Percentiles rank a stretch among this genome's conserved stretches.
These are phyloP conservation scores for Ormyrus thymus DNA, from an alignment of 2,888 invertebrate genomes.

Conservation along the genomic window DNA sequence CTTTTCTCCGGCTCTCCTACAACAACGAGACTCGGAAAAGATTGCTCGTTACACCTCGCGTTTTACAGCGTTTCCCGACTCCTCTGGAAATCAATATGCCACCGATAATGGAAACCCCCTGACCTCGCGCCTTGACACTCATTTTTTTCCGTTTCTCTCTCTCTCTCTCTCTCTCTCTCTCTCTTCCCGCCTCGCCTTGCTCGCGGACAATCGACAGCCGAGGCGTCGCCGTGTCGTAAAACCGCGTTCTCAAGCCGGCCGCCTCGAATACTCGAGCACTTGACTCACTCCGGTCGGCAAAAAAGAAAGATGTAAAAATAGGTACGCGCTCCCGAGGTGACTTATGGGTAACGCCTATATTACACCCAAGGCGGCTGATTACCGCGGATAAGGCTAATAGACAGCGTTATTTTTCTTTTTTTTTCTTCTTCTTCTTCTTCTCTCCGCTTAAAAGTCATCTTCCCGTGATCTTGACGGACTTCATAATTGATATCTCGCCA, in stretches of 20 bases:
- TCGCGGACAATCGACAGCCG: constrained; percentile 37
- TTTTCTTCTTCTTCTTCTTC: constrained; percentile 19
- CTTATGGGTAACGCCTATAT: constrained; percentile 48
- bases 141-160: constrained; percentile 28
- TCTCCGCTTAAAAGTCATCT: constrained; percentile 27
- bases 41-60: too few species aligned
- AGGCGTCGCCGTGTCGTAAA: constrained; percentile 52
- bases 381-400: constrained; percentile 49
- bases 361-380: constrained; percentile 37
- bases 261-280: constrained; percentile 43
- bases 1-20: too few species aligned
- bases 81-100: constrained; percentile 40
- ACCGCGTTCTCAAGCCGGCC: constrained; percentile 34
- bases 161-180: background rate
- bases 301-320: constrained; percentile 51
- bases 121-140: constrained; percentile 54
- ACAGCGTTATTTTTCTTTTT: constrained; percentile 25
- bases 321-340: constrained; percentile 25
- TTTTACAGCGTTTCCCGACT: background rate
- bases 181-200: constrained; percentile 30
- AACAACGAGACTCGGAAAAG: too few species aligned
- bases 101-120: constrained; percentile 37
- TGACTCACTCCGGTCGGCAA: constrained; percentile 39
- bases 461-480: constrained; percentile 16
- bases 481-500: constrained; percentile 39